phyloP scores from a whole-genome alignment of 1,140 invertebrate genomes.

The Drosophila pandora region DNA sequence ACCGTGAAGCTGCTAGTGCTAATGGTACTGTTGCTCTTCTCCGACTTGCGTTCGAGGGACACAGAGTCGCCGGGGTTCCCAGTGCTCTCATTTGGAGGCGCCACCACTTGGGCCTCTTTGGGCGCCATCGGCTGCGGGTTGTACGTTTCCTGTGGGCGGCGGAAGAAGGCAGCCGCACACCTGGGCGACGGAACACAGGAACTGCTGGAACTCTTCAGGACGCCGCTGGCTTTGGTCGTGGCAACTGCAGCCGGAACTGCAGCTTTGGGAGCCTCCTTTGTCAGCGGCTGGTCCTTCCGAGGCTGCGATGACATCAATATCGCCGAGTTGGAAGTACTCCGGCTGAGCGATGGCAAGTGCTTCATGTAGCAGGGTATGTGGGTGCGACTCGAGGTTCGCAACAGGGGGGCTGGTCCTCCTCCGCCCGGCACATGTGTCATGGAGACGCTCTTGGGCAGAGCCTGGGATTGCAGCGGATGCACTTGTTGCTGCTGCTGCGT shows the following conservation, averaged over 20 bases:
- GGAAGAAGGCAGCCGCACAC: constrained; percentile 66
- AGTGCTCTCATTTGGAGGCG: constrained; percentile 4
- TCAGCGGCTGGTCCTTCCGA: constrained; percentile 19
- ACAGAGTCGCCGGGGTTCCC: constrained; percentile 38
- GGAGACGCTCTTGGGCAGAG: constrained; percentile 76
- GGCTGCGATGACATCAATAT: constrained; percentile 56
- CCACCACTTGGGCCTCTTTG: constrained; percentile 17
- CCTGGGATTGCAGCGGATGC: constrained; percentile 13
- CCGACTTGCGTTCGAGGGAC: constrained; percentile 76
- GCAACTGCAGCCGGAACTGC: neutral
- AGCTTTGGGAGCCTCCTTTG: constrained; percentile 28
- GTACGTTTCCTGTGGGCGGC: constrained; percentile 47
- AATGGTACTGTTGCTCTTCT: constrained; percentile 79
- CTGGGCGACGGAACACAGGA: constrained; percentile 58
- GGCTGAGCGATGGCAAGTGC: constrained; percentile 72
- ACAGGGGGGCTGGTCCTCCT: constrained; percentile 16
- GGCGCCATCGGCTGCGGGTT: constrained; percentile 21
- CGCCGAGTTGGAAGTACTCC: constrained; percentile 79
- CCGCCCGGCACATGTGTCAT: constrained; percentile 71
- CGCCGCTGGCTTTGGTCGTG: constrained; percentile 38
- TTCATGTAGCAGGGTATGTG: constrained; percentile 83
- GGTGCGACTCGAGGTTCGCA: constrained; percentile 71
- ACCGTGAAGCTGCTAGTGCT: constrained; percentile 78
- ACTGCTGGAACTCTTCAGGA: constrained; percentile 59
- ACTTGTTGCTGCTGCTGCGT: neutral